Conservation (phyloP, 2,888 invertebrate genomes). For the Drosophila ustulata region DNA sequence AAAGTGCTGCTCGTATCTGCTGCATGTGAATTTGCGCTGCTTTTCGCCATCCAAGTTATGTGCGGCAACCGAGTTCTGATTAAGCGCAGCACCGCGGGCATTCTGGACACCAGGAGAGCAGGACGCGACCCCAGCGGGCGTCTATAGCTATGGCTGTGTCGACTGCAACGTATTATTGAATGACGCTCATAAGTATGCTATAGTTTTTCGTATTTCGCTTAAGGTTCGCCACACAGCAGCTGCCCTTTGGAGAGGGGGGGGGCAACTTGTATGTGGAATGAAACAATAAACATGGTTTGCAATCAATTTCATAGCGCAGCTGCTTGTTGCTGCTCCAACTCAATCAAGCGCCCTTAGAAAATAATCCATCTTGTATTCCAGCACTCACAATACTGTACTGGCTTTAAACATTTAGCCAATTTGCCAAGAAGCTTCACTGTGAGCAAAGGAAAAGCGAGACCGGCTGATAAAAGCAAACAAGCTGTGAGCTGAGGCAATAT, state of each 20-base stretch:
- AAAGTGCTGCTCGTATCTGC: conserved; percentile 22
- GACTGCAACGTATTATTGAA: conserved; percentile 26
- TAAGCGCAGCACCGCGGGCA: conserved; percentile 68
- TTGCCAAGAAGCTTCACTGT: too few species aligned
- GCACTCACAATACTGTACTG: background rate
- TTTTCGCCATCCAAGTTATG: conserved; percentile 49
- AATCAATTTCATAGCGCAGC: conserved; percentile 15
- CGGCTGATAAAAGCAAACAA: too few species aligned
- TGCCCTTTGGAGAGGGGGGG: background rate
- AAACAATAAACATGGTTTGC: conserved; percentile 15
- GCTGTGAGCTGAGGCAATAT: too few species aligned
- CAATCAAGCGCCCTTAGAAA: background rate
- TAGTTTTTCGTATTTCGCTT: conserved; percentile 35
- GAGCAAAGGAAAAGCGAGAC: too few species aligned
- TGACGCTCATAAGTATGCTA: conserved; percentile 54
- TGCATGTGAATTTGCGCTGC: conserved; percentile 39
- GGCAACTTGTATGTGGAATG: background rate
- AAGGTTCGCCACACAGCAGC: conserved; percentile 4
- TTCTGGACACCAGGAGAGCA: conserved; percentile 21
- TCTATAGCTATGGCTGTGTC: background rate
- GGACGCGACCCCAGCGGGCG: conserved; percentile 21
- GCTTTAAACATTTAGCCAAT: background rate
- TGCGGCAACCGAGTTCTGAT: conserved; percentile 59
- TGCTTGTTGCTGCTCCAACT: conserved; percentile 3
- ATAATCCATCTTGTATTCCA: background rate